Base-by-base conservation (phyloP, 1,140 invertebrate genomes). In the Papilio glaucus region DNA sequence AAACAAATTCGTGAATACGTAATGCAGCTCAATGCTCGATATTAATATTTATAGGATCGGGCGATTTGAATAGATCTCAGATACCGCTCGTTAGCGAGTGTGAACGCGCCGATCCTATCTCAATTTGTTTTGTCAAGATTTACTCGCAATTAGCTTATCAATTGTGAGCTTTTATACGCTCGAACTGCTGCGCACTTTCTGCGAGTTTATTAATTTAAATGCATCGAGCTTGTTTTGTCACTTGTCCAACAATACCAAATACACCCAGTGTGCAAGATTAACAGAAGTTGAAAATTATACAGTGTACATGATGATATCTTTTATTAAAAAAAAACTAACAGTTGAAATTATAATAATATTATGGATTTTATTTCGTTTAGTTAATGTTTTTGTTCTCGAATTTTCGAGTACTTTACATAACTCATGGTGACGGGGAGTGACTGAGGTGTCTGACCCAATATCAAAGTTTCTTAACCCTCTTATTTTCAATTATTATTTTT, bases 1-100 rank as follows among this genome's bases (percentile, higher is more conserved):
- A 89, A 89, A 90, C 85, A 88, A 90, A 90, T 92, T 88, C 80
- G 85, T 90, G 90, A 89, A 88, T 90, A 87, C 80, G 81, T 89
- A 89, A 90, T 86, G 84, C 82, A 81, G 78, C 81, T 86, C 84
- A 85, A 87, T 87, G 82, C 73, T 74, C 77, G 77, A 84, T 92
- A 90, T 92, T 90, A 90, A 92, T 90, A 92, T 92, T 90, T 89
- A 92, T 92, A 87, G 72, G 71, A 72, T 72, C 80, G 71, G 76
- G 72, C 78, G 76, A 86, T 90, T 90, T 89, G 85, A 92, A 90
- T 90, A 92, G 88, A 92, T 91, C 79, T 82, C 75, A 77, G 88
- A 89, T 91, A 91, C 61, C 77, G 79, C 84, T 91, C 87, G 88
- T 91, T 89, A 89, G 87, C 78, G 75, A 73, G 82, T 80, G 85